Conservation (phyloP, 2,888 invertebrate genomes). For the Latrodectus hesperus region DNA sequence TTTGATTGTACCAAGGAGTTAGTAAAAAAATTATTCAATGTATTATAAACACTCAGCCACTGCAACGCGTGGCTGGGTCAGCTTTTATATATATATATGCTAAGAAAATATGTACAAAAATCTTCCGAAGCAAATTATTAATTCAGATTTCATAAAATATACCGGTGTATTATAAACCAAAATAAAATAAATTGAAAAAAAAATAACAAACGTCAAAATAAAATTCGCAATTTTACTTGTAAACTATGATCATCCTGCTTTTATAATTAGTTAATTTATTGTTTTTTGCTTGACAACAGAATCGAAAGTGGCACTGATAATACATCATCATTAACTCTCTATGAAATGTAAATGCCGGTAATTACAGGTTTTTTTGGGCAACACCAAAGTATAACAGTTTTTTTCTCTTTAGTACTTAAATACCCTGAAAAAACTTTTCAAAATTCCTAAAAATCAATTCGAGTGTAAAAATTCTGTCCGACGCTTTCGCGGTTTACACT, state of each 20-base stretch:
- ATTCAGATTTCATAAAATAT: too few relatives aligned
- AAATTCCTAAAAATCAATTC: constrained; percentile 9
- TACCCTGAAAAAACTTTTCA: not conserved
- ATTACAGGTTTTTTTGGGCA: constrained; percentile 1
- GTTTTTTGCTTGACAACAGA: not conserved
- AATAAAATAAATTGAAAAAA: too few relatives aligned
- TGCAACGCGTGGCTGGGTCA: too few relatives aligned
- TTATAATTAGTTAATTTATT: not conserved
- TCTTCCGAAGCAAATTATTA: too few relatives aligned
- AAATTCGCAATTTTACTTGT: too few relatives aligned
- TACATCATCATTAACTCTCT: constrained; percentile 23
- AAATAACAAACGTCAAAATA: too few relatives aligned
- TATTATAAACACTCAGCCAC: too few relatives aligned
- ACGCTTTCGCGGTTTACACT: constrained; percentile 15
- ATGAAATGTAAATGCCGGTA: constrained; percentile 12
- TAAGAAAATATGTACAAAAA: too few relatives aligned
- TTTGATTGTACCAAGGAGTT: too few relatives aligned
- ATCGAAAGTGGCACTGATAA: not conserved
- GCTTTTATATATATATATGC: too few relatives aligned
- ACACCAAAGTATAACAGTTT: not conserved
- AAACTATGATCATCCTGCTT: not conserved
- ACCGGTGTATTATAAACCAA: too few relatives aligned
- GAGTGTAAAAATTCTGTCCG: constrained; percentile 4
- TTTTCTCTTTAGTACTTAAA: not conserved
- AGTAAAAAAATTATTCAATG: too few relatives aligned